phyloP scores from a whole-genome alignment of 2,113 vertebrate species.

The Pachypanchax playfairii region DNA sequence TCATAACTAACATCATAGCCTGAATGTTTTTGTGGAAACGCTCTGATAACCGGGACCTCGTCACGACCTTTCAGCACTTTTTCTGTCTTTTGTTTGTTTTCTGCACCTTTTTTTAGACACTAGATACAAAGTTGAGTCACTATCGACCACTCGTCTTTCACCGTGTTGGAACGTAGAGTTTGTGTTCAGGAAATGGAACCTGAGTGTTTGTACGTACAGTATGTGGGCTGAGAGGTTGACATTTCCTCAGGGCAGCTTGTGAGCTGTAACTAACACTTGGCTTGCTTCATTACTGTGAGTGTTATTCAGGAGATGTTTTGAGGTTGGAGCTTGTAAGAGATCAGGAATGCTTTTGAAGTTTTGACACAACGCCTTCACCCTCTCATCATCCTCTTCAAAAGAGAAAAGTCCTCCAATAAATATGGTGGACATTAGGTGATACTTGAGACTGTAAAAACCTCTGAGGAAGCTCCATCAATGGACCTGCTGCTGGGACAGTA shows the following conservation, averaged over 20 bases:
- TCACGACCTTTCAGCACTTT: too few relatives aligned
- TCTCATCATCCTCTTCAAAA: conserved; percentile 52
- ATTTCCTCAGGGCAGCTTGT: conserved; percentile 21
- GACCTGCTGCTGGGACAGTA: conserved; percentile 29
- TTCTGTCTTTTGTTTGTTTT: too few relatives aligned
- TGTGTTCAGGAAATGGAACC: conserved; percentile 32
- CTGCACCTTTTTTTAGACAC: too few relatives aligned
- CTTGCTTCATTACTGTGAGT: not conserved
- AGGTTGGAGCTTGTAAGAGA: conserved; percentile 55
- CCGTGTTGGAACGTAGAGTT: conserved; percentile 10
- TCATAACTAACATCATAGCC: too few relatives aligned
- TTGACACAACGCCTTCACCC: conserved; percentile 46
- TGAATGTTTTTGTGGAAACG: not conserved
- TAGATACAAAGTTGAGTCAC: not conserved
- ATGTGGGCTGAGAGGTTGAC: conserved; percentile 12
- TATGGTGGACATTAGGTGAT: conserved; percentile 31
- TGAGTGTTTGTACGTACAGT: conserved; percentile 26
- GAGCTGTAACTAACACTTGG: conserved; percentile 39
- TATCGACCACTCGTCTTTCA: conserved; percentile 28
- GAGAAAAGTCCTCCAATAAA: conserved; percentile 25
- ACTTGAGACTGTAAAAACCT: conserved; percentile 24
- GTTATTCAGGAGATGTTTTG: conserved; percentile 41
- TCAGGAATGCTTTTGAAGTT: conserved; percentile 79
- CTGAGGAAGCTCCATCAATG: conserved; percentile 4
- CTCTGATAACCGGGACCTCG: too few relatives aligned